Evolutionary conservation across 2,888 invertebrate species (phyloP), one percentile per base, ranked within the genome.

Genomic region (Deroplatys truncata): DNA sequence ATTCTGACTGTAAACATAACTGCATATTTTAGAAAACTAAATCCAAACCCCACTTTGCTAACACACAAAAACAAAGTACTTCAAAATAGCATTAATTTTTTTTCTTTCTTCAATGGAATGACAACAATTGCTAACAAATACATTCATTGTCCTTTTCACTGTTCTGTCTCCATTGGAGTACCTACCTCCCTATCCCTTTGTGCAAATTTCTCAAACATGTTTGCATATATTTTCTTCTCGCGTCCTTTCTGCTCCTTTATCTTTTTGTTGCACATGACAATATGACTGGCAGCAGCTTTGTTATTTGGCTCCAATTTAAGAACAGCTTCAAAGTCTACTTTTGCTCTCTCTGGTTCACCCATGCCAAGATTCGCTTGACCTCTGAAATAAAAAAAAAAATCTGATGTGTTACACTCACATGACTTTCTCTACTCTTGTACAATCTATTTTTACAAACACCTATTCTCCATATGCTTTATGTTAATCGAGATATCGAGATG

Each of bases 161-260:
- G 56, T 25, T 72, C 31, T 43, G 35, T 35, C 28, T 83, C 28
- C 35, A 25, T 85, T 85, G 84, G 31, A 25, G 28, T 88, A 92
- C 93, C 94, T 95, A 96, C 97, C 96, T 97, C 96, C 93, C 95
- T 95, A 94, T 97, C 97, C 93, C 95, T 96, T 91, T 96, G 95
- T 8, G 97, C 97, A 94, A 98, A 97, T 94, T 98, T 98, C 92
- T 98, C 97, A 94, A 99, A 99, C 98, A 99, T 98, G 93, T 98
- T 98, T 25, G 97, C 97, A 93, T 98, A 99, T 82, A 98, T 95
- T 92, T 97, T 96, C 94, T 97, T 98, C 93, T 99, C 98, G 90
- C 96, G 96, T 89, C 96, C 95, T 91, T 96, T 95, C 92, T 97
- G 96, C 91, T 97, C 96, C 93, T 96, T 97, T 28, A 98, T 94